A percentile compares a stretch with the other conserved stretches of the same genome.
These are phyloP conservation scores for Apostichopus californicus DNA, from an alignment of 35 echinoderm and acorn worm species.

Conservation along the genomic window DNA sequence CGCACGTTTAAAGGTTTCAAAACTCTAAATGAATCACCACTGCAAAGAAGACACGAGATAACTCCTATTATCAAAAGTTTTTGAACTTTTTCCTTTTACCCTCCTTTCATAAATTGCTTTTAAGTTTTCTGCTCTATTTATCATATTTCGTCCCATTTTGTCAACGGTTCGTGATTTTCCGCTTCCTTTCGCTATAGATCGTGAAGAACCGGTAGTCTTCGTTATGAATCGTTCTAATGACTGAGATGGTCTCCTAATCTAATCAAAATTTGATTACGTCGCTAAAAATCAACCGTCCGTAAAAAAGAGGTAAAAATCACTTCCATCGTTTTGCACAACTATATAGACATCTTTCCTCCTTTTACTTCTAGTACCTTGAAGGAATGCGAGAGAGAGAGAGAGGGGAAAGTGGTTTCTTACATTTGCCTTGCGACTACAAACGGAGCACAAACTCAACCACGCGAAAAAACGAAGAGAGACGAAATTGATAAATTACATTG, in stretches of 20 bases:
- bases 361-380: not conserved
- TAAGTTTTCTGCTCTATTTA: constrained; percentile 33
- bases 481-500: not conserved
- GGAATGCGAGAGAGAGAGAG: not conserved
- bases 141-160: not conserved
- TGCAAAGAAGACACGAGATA: no score
- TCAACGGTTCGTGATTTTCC: not conserved
- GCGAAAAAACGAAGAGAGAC: constrained; percentile 14
- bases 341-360: not conserved
- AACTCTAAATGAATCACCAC: no score
- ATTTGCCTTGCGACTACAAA: not conserved
- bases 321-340: not conserved
- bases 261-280: constrained; percentile 35
- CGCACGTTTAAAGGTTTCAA: no score
- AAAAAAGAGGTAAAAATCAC: constrained; percentile 21
- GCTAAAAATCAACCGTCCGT: constrained; percentile 18
- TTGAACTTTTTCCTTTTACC: not conserved
- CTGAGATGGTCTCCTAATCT: constrained; percentile 45
- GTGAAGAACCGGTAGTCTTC: not conserved
- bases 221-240: constrained; percentile 40
- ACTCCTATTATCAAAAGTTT: not conserved
- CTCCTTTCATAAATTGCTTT: not conserved
- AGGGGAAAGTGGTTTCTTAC: no score
- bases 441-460: not conserved
- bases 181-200: not conserved